Conservation (phyloP, 1,140 invertebrate species). For the Drosophila auraria region DNA sequence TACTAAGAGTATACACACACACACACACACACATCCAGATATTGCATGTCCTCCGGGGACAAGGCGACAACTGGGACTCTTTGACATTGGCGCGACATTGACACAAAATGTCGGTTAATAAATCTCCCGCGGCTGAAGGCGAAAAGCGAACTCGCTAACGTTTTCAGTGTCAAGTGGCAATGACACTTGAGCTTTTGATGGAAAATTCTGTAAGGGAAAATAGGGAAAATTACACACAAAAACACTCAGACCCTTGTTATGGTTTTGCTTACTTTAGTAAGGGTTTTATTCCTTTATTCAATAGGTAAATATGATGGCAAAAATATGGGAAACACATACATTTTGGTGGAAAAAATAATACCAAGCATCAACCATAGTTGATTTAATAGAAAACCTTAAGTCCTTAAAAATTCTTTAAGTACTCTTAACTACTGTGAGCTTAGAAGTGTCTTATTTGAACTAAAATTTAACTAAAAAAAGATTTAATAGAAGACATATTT, state of each 20-base stretch:
- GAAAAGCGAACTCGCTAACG: constrained; percentile 30
- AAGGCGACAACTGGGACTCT: constrained; percentile 43
- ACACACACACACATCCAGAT: constrained; percentile 16
- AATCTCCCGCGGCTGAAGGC: constrained; percentile 45
- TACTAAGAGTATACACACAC: constrained; percentile 1
- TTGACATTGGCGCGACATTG: constrained; percentile 80
- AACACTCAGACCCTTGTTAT: neutral
- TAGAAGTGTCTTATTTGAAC: no score
- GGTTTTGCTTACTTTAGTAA: neutral
- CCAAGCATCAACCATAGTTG: no score
- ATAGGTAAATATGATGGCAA: neutral
- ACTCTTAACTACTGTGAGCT: no score
- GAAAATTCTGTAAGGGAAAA: neutral
- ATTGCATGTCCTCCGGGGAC: constrained; percentile 26
- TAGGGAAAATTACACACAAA: neutral
- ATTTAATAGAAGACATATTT: no score
- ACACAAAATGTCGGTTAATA: constrained; percentile 78
- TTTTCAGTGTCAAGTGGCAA: constrained; percentile 52
- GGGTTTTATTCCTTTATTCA: neutral
- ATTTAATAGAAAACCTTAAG: no score
- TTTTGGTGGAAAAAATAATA: no score
- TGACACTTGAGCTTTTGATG: constrained; percentile 22
- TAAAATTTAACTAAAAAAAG: neutral
- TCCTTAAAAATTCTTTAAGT: no score
- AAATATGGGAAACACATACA: no score